Base-by-base conservation (phyloP, 37 sponge, comb jelly and placozoan genomes). In the Mnemiopsis leidyi region DNA sequence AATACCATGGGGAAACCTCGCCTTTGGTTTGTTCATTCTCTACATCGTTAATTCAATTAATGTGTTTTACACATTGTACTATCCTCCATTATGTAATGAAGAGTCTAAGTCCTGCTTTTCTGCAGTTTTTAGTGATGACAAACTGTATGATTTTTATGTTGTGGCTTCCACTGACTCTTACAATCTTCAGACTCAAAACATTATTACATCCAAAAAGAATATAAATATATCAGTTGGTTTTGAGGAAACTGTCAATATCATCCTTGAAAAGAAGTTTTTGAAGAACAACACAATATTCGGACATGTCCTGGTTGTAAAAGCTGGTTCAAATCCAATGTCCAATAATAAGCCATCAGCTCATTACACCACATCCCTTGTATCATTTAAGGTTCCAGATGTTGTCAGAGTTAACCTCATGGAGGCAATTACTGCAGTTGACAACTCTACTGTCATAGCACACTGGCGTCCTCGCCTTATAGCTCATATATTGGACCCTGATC, bases 391-490 rank as follows among this genome's bases (percentile, higher is more conserved):
- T 33, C 36, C 33, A 35, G 82, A 79, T 16, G 13, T 29, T 29
- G 38, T 36, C 3, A 79, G 29, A 79, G 21, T 79, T 1, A 79
- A 79, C 23, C 92, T 92, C 26, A 23, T 69, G 26, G 76, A 68
- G 68, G 73, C 32, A 31, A 26, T 38, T 23, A 77, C 69, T 67
- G 71, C 23, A 18, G 26, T 23, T 39, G 76, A 30, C 71, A 92
- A 23, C 69, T 38, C 30, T 38, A 69, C 69, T 38, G 94, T 94
- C 1, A 69, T 94, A 23, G 95, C 95, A 23, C 97, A 97, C 93
- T 96, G 95, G 96, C 69, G 95, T 16, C 96, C 97, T 13, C 76
- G 61, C 39, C 88, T 97, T 9, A 93, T 68, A 25, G 38, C 96
- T 0, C 94, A 95, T 33, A 82, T 95, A 32, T 77, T 97, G 38